Conservation (phyloP, 2,113 vertebrate species). For the Isurus oxyrinchus region DNA sequence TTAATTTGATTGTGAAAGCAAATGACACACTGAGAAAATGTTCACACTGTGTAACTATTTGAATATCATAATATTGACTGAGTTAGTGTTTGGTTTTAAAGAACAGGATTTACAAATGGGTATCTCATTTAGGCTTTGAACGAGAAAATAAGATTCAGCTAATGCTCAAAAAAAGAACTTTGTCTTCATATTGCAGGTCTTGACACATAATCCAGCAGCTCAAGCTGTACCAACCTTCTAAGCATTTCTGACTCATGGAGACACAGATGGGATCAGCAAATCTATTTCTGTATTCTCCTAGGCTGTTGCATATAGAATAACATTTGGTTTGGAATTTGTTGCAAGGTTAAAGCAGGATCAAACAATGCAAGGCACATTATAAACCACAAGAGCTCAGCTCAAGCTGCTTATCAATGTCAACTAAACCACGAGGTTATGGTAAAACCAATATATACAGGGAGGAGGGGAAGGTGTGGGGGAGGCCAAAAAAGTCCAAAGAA, state of each 20-base stretch:
- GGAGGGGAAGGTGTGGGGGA: not conserved
- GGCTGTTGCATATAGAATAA: slow-evolving; percentile 9
- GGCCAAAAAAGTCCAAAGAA: not conserved
- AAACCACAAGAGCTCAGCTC: not conserved
- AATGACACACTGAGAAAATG: not conserved
- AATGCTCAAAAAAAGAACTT: not conserved
- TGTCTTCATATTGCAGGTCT: not conserved
- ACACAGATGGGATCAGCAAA: not conserved
- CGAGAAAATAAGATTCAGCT: not conserved
- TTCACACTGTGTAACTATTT: not conserved
- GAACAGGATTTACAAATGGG: not conserved
- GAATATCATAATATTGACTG: not conserved
- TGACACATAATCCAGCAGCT: not conserved
- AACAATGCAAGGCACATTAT: slow-evolving; percentile 9
- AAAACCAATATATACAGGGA: not conserved
- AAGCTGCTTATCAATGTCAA: not conserved
- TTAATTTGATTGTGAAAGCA: not conserved
- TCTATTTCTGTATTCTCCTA: slow-evolving; percentile 23
- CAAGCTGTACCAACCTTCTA: not conserved
- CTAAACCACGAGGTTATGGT: not conserved
- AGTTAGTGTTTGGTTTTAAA: not conserved
- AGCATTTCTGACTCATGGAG: not conserved
- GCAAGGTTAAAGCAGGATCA: not conserved
- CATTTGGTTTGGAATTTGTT: slow-evolving; percentile 20
- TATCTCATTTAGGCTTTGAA: not conserved